Base-by-base conservation (phyloP, 2,113 vertebrate species). In the Oenanthe melanoleuca region DNA sequence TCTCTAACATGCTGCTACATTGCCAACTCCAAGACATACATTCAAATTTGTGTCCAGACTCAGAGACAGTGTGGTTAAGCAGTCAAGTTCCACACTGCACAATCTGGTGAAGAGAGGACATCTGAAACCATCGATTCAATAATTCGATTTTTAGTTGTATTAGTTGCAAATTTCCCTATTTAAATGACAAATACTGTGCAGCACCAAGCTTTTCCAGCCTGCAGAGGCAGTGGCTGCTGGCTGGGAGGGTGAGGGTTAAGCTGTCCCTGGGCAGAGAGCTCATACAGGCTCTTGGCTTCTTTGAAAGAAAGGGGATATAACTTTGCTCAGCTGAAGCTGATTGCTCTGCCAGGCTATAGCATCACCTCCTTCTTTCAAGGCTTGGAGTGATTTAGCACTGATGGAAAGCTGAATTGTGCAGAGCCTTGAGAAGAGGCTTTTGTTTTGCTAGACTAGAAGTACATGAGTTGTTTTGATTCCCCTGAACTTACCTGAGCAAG, bases 381-480 rank as follows among this genome's bases (percentile, higher is more conserved):
- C 87, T 92, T 90, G 64, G 44, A 55, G 49, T 96, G 77, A 85
- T 91, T 80, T 95, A 84, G 40, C 8, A 34, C 50, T 85, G 71
- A 52, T 71, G 28, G 52, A 92, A 88, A 87, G 25, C 70, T 53
- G 90, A 83, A 69, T 65, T 93, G 59, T 79, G 44, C 80, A 64
- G 47, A 87, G 60, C 40, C 21, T 72, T 65, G 29, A 42, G 78
- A 64, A 70, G 38, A 88, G 52, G n/a, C 9, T 87, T 92, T 82
- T 86, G 59, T 88, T 94, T 89, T 64, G 33, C 56, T 73, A 31
- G 40, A 34, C 11, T 33, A 67, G 22, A 83, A 61, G 57, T 79
- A 59, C 0, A 4, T 47, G 45, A 49, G 11, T 49, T 74, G 45
- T 73, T 93, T 90, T 40, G 37, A 74, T 87, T 91, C 81, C 85